A percentile compares a stretch with the other conserved stretches of the same genome.
phyloP scores from a whole-genome alignment of 2,797 vertebrate genomes.

The Xerus rutilus region DNA sequence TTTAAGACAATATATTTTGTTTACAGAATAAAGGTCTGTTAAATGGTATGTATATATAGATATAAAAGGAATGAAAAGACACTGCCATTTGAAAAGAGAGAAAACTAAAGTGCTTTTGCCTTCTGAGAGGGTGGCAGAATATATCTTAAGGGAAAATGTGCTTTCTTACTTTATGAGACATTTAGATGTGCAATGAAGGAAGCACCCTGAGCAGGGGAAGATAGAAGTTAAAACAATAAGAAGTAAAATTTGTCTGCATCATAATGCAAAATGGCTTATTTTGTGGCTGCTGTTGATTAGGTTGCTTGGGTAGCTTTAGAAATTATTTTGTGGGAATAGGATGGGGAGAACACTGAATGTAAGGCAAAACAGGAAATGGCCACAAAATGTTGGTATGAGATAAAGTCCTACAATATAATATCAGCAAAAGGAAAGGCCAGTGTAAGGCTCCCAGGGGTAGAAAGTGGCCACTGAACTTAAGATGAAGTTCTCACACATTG shows the following conservation, averaged over 20 bases:
- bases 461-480: conserved; percentile 10
- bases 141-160: conserved; percentile 24
- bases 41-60: neutral
- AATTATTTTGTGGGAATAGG: neutral
- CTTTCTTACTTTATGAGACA: neutral
- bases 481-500: neutral
- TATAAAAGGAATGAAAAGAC: conserved; percentile 11
- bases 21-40: conserved; percentile 7
- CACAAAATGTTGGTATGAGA: neutral
- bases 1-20: conserved; percentile 10
- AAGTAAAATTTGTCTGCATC: neutral
- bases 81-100: neutral
- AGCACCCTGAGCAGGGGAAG: neutral
- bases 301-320: neutral
- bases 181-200: neutral
- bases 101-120: neutral
- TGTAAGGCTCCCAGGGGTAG: neutral
- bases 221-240: neutral
- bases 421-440: neutral
- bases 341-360: neutral
- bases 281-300: neutral
- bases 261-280: neutral
- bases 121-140: neutral
- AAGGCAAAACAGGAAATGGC: neutral
- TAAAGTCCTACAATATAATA: neutral